Base-by-base conservation (phyloP, 2,888 invertebrate species). In the Sericinus montela region DNA sequence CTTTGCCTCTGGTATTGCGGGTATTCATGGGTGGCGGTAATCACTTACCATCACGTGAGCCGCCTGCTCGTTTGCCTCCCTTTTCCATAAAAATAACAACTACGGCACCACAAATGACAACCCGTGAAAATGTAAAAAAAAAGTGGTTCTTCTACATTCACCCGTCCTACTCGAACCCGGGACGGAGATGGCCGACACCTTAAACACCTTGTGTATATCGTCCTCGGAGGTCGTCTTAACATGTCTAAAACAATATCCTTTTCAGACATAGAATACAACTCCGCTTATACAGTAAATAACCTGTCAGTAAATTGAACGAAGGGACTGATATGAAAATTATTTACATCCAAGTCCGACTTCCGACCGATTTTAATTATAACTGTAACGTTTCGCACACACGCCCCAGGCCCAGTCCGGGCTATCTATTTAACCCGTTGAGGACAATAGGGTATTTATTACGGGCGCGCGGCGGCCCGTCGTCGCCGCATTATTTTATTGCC, bases 401-500 rank as follows among this genome's bases (percentile, higher is more conserved):
- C 14, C 25, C 36, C 29, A 36, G 47, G 48, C 43, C 10, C 14
- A 28, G 47, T 38, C 30, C 45, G 25, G 40, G 48, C 54, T 59
- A 52, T 58, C 51, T 56, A 54, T 45, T 54, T 46, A 52, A 44
- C 56, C 57, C 59, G 59, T 42, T 37, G 35, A 49, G 60, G 60
- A 65, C 66, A 65, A 65, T 64, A 51, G 61, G 44, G 56, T 63
- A 60, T 63, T 65, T 65, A 65, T 67, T 67, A 50, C 53, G 46
- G 45, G 35, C 49, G 51, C 43, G 35, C 53, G 52, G 53, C 57
- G 39, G 35, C 45, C 45, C 55, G 58, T 48, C 58, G 54, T 49
- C 55, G 53, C 52, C 51, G 53, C 52, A 53, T 59, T 60, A 58
- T 54, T 50, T 57, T 57, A 54, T 49, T 54, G 57, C 54, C 57